Conservation (phyloP, 2,888 invertebrate genomes). For the Nowickia ferox region DNA sequence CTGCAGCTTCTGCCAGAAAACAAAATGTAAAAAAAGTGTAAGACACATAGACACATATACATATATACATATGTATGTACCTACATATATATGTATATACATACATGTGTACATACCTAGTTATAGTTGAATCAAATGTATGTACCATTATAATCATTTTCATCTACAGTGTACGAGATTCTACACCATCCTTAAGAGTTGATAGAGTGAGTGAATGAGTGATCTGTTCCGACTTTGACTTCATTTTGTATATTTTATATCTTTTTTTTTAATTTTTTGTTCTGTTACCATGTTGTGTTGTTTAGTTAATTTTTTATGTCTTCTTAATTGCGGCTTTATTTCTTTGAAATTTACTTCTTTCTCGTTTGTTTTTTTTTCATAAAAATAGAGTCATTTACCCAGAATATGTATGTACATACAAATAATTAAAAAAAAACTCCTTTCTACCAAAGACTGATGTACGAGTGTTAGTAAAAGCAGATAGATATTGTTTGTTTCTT, state of each 20-base stretch:
- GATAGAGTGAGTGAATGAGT: conserved; percentile 31
- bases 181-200: neutral
- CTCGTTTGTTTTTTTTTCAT: conserved; percentile 16
- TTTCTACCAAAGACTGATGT: neutral
- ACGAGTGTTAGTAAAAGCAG: neutral
- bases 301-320: conserved; percentile 47
- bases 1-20: neutral
- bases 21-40: neutral
- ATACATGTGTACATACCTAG: too few relatives aligned
- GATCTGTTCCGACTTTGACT: conserved; percentile 59
- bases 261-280: neutral
- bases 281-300: conserved; percentile 39
- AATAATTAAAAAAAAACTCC: too few relatives aligned
- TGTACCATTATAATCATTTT: conserved; percentile 21
- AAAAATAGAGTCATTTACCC: conserved; percentile 39
- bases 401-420: conserved; percentile 18
- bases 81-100: too few relatives aligned
- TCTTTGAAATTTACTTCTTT: conserved; percentile 54
- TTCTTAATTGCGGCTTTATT: conserved; percentile 62
- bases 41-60: too few relatives aligned
- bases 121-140: conserved; percentile 7
- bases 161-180: neutral
- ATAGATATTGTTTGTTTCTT: conserved; percentile 22
- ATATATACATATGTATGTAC: too few relatives aligned
- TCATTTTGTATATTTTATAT: conserved; percentile 46